phyloP scores from a whole-genome alignment of 2,797 vertebrate genomes.

The Cygnus olor region DNA sequence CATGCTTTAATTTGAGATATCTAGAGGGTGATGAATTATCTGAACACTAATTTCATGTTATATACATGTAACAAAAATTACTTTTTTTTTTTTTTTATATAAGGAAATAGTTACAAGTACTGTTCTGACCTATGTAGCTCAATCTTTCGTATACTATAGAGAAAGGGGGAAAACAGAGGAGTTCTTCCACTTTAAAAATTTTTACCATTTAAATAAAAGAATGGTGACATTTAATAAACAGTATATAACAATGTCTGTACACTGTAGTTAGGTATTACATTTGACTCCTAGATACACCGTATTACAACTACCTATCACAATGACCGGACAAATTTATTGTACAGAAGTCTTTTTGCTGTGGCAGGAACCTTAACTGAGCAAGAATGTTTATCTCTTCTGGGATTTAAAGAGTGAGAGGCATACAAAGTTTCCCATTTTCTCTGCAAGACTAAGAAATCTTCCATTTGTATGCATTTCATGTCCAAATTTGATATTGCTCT shows the following conservation, averaged over 20 bases:
- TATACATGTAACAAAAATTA: not conserved
- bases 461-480: not conserved
- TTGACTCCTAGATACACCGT: not conserved
- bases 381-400: conserved; percentile 59
- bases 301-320: not conserved
- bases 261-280: not conserved
- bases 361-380: conserved; percentile 55
- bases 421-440: conserved; percentile 27
- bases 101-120: not conserved
- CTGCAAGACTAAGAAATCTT: not conserved
- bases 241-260: not conserved
- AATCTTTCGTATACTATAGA: not conserved
- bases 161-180: not conserved
- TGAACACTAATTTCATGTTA: not conserved
- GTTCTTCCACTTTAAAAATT: not conserved
- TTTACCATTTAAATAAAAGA: not conserved
- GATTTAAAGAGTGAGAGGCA: conserved; percentile 52
- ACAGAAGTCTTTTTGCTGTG: not conserved
- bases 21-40: not conserved
- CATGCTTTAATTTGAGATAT: not conserved
- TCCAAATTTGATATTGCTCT: not conserved
- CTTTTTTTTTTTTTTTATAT: not conserved
- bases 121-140: not conserved
- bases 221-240: not conserved
- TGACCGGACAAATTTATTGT: not conserved